phyloP scores from a whole-genome alignment of 2,797 vertebrate genomes.

The Sebastes glaucus region DNA sequence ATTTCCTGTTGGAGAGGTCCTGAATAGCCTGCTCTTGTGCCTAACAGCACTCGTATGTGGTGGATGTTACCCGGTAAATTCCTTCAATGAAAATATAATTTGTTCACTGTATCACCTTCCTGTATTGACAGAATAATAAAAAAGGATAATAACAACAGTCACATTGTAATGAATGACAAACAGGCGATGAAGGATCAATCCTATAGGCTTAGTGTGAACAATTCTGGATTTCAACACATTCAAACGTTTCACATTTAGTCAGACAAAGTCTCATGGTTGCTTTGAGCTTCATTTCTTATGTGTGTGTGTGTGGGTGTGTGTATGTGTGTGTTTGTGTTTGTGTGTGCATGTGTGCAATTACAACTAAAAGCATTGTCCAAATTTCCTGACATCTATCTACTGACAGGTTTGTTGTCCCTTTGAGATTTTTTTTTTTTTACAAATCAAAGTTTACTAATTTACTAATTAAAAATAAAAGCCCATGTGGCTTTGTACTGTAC shows the following conservation, averaged over 20 bases:
- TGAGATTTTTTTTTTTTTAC: constrained; percentile 37
- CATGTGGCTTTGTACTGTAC: constrained; percentile 62
- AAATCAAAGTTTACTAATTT: constrained; percentile 49
- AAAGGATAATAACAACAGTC: constrained; percentile 13
- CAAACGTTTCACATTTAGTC: constrained; percentile 2
- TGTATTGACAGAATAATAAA: constrained; percentile 10
- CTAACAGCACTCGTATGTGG: not conserved
- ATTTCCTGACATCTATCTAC: constrained; percentile 36
- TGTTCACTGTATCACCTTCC: constrained; percentile 26
- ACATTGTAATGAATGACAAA: constrained; percentile 26
- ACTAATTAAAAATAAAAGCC: constrained; percentile 53
- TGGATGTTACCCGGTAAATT: not conserved
- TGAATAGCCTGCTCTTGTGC: not conserved
- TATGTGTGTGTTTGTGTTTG: not conserved
- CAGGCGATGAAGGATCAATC: constrained; percentile 5
- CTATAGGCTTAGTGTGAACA: constrained; percentile 25
- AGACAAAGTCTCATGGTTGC: no score
- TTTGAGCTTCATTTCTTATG: no score
- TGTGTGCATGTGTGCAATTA: constrained; percentile 14
- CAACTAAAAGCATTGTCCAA: constrained; percentile 36
- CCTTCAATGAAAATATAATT: not conserved
- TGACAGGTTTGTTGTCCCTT: constrained; percentile 70
- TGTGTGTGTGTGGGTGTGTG: not conserved
- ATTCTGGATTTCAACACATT: constrained; percentile 45
- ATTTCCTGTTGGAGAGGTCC: not conserved